These are phyloP conservation scores for Penaeus japonicus DNA, from an alignment of 1,140 invertebrate species.

Conservation along the genomic window DNA sequence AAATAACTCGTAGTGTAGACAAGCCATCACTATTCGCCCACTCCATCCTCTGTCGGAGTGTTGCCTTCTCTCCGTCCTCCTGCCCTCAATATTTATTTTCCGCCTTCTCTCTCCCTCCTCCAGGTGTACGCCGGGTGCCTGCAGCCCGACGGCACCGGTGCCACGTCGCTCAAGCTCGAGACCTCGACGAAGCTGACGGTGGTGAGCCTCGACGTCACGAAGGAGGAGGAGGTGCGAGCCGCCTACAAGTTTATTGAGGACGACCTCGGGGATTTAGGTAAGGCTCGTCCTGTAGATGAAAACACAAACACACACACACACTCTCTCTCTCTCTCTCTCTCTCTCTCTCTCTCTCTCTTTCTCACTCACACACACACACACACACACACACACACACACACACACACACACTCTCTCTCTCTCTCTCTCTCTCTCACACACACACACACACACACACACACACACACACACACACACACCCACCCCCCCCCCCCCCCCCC, in stretches of 20 bases:
- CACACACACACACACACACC: not conserved
- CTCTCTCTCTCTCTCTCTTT: too few species aligned
- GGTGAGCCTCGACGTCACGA: constrained; percentile 74
- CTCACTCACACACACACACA: too few species aligned
- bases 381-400: too few species aligned
- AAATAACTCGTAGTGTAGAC: too few species aligned
- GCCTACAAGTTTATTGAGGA: constrained; percentile 55
- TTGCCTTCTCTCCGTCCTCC: too few species aligned
- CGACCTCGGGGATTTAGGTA: constrained; percentile 49
- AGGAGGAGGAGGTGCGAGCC: constrained; percentile 68
- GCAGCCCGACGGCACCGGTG: constrained; percentile 66
- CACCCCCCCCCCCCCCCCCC: not conserved
- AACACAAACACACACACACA: too few species aligned
- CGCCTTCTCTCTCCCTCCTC: not conserved
- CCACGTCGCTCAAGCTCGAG: constrained; percentile 61
- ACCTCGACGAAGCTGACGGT: constrained; percentile 63
- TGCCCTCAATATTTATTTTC: not conserved
- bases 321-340: too few species aligned
- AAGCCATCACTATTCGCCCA: too few species aligned
- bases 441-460: too few species aligned
- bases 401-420: too few species aligned
- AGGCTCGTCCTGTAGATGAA: not conserved
- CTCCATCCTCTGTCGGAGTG: too few species aligned
- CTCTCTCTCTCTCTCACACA: too few species aligned
- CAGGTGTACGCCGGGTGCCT: constrained; percentile 75